Evolutionary conservation across 2,113 vertebrate genomes (phyloP).

Genomic region (Madoqua kirkii): DNA sequence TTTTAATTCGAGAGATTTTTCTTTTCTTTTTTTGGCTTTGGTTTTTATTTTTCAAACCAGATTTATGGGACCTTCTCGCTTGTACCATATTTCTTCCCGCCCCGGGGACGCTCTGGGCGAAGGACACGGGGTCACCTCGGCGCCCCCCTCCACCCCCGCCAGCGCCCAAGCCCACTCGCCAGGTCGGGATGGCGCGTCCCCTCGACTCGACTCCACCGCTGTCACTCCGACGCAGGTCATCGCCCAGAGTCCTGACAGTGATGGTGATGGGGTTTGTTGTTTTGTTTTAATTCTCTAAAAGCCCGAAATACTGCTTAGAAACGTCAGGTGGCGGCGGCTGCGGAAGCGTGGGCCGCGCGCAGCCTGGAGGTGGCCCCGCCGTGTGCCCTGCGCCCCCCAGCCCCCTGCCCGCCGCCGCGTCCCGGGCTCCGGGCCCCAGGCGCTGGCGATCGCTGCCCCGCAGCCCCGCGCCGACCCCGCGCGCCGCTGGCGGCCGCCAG

Average conservation of each 20-base stretch:
- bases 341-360: neutral
- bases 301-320: neutral
- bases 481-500: neutral
- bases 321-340: neutral
- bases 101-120: neutral
- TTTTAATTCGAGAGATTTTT: neutral
- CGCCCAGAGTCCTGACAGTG: neutral
- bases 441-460: neutral
- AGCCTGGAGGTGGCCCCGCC: neutral
- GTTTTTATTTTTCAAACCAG: neutral
- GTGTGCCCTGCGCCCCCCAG: neutral
- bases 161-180: neutral
- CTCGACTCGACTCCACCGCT: neutral
- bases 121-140: neutral
- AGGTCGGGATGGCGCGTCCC: neutral
- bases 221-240: neutral
- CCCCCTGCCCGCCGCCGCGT: neutral
- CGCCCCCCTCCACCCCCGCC: neutral
- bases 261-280: neutral
- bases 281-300: neutral
- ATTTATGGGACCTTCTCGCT: neutral
- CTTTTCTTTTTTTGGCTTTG: neutral
- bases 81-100: neutral
- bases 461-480: neutral
- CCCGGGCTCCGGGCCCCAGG: neutral